Evolutionary conservation across 2,888 invertebrate species (phyloP), one percentile per base, ranked within the genome.

Genomic region (Aporophyla nigra): DNA sequence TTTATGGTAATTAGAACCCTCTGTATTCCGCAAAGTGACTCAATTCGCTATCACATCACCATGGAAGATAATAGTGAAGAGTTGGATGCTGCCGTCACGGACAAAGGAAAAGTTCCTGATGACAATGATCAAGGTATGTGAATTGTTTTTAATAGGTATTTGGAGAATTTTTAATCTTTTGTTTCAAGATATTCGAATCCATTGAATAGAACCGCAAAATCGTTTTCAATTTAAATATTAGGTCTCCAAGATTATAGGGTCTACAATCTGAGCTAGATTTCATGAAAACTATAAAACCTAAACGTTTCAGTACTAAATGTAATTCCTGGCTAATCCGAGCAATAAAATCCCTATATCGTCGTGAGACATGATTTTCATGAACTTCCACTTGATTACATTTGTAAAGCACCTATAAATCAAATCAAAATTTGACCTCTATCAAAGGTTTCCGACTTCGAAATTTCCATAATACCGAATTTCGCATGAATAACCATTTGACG

Each of bases 401-500:
- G 72, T 82, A 87, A 87, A 90, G 74, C 76, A 68, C 74, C 73
- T 33, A 69, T 86, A 86, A 84, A 80, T 84, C 76, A 87, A 87
- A 82, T 76, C 79, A 80, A 83, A 81, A 80, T 85, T 90, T 87
- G 86, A 91, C 87, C 87, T 88, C 86, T 78, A 78, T 74, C 80
- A 87, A 73, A 81, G 83, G 84, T 90, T 91, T 89, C 89, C 88
- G 86, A 87, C 86, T 86, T 86, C 74, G 69, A 86, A 85, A 87
- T 84, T 87, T 76, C 86, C 90, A 90, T 91, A 90, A 89, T 88
- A 86, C 84, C 62, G 76, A 84, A 84, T 89, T 87, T 90, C 83
- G 90, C 90, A 91, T 91, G 90, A 92, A 90, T 88, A 89, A 84
- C 86, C 85, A 82, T 85, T 88, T 94, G 94, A 95, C 95, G 95